phyloP scores from a whole-genome alignment of 2,888 invertebrate species.

The Archips xylosteana region DNA sequence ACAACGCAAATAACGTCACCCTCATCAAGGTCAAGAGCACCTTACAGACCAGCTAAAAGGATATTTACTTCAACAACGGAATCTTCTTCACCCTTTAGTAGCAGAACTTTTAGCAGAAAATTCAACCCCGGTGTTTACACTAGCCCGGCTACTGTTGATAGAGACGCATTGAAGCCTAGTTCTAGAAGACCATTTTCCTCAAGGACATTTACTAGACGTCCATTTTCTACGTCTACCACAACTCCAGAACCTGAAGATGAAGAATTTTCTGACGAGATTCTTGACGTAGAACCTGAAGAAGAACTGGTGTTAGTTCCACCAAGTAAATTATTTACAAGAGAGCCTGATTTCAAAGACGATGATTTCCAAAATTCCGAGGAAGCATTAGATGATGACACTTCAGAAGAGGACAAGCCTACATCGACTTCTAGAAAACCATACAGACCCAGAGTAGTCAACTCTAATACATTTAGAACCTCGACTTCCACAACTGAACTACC shows the following conservation, averaged over 20 bases:
- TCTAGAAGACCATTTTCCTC: slow-evolving; percentile 72
- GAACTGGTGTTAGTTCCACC: slow-evolving; percentile 76
- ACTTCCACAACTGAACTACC: slow-evolving; percentile 75
- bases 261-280: slow-evolving; percentile 58
- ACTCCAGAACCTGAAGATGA: slow-evolving; percentile 69
- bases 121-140: slow-evolving; percentile 79
- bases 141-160: slow-evolving; percentile 72
- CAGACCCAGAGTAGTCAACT: slow-evolving; percentile 70
- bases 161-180: slow-evolving; percentile 62
- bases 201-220: slow-evolving; percentile 71
- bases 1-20: slow-evolving; percentile 59
- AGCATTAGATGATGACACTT: slow-evolving; percentile 48
- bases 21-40: slow-evolving; percentile 65
- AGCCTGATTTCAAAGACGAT: slow-evolving; percentile 62
- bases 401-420: slow-evolving; percentile 54
- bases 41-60: slow-evolving; percentile 75
- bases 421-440: slow-evolving; percentile 70
- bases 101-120: slow-evolving; percentile 78
- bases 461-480: slow-evolving; percentile 78
- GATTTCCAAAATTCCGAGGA: slow-evolving; percentile 51
- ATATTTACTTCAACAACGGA: slow-evolving; percentile 77
- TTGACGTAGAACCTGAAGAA: slow-evolving; percentile 74
- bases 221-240: slow-evolving; percentile 74
- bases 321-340: slow-evolving; percentile 75
- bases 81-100: slow-evolving; percentile 66